Conservation (phyloP, 1,140 invertebrate species). For the Trigoniulus corallinus region DNA sequence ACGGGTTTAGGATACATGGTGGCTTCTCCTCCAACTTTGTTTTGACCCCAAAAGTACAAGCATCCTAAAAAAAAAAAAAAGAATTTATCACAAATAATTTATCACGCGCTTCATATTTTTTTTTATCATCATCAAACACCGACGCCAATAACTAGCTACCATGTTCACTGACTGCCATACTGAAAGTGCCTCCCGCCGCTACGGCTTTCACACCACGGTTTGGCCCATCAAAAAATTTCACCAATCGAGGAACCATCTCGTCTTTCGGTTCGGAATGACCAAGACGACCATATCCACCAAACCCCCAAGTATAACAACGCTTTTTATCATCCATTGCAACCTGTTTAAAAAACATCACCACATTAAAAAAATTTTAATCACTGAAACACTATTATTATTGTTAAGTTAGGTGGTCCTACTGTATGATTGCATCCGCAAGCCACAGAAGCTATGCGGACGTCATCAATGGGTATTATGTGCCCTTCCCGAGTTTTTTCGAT, state of each 20-base stretch:
- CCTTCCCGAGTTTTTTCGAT: conserved; percentile 78
- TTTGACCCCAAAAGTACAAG: conserved; percentile 74
- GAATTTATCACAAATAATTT: not conserved
- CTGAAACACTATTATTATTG: not conserved
- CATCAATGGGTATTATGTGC: conserved; percentile 60
- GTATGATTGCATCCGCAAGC: conserved; percentile 81
- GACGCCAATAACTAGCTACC: conserved; percentile 29
- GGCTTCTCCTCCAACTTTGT: conserved; percentile 77
- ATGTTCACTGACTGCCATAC: conserved; percentile 60
- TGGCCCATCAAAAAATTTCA: conserved; percentile 74
- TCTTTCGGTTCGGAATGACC: conserved; percentile 84
- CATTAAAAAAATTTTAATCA: not conserved
- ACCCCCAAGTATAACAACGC: conserved; percentile 81
- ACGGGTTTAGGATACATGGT: conserved; percentile 94
- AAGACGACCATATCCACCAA: conserved; percentile 78
- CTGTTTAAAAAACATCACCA: conserved; percentile 25
- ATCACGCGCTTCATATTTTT: not conserved
- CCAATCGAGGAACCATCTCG: conserved; percentile 70
- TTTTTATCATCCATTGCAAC: conserved; percentile 72
- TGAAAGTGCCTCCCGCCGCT: conserved; percentile 70
- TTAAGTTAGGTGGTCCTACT: conserved; percentile 24
- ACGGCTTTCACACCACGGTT: conserved; percentile 60
- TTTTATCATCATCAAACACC: not conserved
- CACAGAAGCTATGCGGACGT: conserved; percentile 74
- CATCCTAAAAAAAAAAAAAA: conserved; percentile 19